Percentiles rank a stretch among this genome's conserved stretches.
These are phyloP conservation scores for Ochotona curzoniae DNA, from an alignment of 2,113 vertebrate genomes.

Conservation along the genomic window DNA sequence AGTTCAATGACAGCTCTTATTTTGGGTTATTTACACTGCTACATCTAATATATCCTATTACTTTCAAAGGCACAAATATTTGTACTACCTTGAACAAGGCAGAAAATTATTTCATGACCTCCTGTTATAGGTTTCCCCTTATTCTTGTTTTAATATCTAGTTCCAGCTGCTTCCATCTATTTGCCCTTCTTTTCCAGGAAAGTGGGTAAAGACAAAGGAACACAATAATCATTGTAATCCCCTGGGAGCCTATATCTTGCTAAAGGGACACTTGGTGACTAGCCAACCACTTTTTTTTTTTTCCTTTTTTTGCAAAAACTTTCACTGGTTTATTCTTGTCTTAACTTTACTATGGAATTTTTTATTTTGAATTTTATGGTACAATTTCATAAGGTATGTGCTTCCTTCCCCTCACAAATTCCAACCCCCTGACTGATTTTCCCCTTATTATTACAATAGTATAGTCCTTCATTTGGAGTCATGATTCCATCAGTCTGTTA, in stretches of 20 bases:
- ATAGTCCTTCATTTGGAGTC: no score
- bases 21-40: slow-evolving; percentile 29
- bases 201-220: not conserved
- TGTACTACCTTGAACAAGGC: not conserved
- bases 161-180: not conserved
- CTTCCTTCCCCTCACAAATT: no score
- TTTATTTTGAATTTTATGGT: no score
- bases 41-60: slow-evolving; percentile 32
- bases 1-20: slow-evolving; percentile 33
- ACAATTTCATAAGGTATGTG: no score
- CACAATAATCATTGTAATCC: not conserved
- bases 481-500: no score
- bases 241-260: not conserved
- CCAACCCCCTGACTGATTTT: no score
- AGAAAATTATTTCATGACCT: slow-evolving; percentile 54
- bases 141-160: slow-evolving; percentile 21
- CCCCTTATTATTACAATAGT: no score
- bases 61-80: slow-evolving; percentile 35
- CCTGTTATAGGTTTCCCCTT: not conserved
- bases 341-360: no score
- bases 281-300: not conserved
- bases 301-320: no score
- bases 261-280: not conserved
- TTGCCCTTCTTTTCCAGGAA: not conserved
- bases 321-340: no score